phyloP scores from a whole-genome alignment of 1,140 invertebrate genomes.

The Apis cerana region DNA sequence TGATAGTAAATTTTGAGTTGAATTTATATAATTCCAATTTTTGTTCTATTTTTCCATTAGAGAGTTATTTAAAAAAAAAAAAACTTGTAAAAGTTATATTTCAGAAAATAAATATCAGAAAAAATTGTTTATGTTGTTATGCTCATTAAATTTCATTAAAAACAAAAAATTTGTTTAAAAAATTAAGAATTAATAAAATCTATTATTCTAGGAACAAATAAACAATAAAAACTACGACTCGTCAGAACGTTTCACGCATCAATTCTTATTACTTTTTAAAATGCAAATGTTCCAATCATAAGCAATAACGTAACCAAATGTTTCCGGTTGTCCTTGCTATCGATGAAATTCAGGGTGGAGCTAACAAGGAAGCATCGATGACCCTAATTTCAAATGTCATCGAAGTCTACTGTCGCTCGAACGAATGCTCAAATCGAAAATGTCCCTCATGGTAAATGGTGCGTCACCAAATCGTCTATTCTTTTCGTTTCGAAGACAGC shows the following conservation, averaged over 20 bases:
- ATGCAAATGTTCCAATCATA: neutral
- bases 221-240: neutral
- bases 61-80: too few species aligned
- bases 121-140: too few species aligned
- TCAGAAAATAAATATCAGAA: too few species aligned
- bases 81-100: too few species aligned
- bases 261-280: neutral
- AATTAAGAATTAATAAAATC: too few species aligned
- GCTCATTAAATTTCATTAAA: too few species aligned
- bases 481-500: constrained; percentile 47
- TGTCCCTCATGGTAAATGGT: constrained; percentile 72
- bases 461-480: constrained; percentile 69
- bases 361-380: constrained; percentile 24
- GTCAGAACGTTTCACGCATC: neutral
- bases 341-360: neutral
- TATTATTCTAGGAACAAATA: neutral
- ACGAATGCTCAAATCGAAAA: neutral
- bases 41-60: too few species aligned
- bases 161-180: too few species aligned
- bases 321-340: neutral
- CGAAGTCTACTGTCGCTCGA: constrained; percentile 17
- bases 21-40: too few species aligned
- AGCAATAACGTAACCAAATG: neutral
- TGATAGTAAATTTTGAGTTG: too few species aligned
- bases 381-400: constrained; percentile 32